Evolutionary conservation across 2,113 vertebrate genomes (phyloP).

Genomic region (Scartelaos histophorus): DNA sequence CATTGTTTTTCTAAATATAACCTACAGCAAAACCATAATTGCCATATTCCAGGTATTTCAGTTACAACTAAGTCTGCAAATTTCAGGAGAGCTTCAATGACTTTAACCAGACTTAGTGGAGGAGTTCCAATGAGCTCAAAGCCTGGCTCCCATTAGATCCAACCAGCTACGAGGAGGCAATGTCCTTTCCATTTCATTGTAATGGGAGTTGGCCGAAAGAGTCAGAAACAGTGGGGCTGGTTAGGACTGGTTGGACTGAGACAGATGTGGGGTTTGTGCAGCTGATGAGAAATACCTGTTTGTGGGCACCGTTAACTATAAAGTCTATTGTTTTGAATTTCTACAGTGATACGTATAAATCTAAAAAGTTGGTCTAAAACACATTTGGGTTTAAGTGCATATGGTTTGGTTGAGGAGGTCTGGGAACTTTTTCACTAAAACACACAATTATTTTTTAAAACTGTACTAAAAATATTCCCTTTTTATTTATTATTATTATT

Average conservation of each 20-base stretch:
- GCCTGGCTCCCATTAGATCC: slow-evolving; percentile 54
- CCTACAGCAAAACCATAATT: slow-evolving; percentile 6
- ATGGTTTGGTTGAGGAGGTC: too few relatives aligned
- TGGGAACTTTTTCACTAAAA: too few relatives aligned
- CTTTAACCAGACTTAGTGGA: slow-evolving; percentile 51
- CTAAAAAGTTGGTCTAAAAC: neutral
- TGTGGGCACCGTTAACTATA: neutral
- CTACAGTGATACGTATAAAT: neutral
- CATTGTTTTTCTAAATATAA: neutral
- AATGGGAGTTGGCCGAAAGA: slow-evolving; percentile 52
- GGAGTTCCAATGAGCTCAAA: slow-evolving; percentile 46
- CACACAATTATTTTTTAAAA: too few relatives aligned
- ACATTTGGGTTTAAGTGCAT: too few relatives aligned
- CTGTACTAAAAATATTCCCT: too few relatives aligned
- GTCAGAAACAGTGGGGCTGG: slow-evolving; percentile 32
- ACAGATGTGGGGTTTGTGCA: slow-evolving; percentile 22
- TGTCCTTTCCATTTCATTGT: slow-evolving; percentile 52
- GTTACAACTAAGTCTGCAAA: slow-evolving; percentile 35
- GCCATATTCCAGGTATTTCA: slow-evolving; percentile 36
- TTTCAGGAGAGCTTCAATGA: slow-evolving; percentile 33
- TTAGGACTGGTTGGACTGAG: slow-evolving; percentile 32
- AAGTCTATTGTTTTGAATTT: neutral
- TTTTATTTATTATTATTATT: too few relatives aligned
- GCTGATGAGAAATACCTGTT: slow-evolving; percentile 10
- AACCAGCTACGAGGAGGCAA: slow-evolving; percentile 49